These are phyloP conservation scores for Penaeus indicus DNA, from an alignment of 1,140 invertebrate genomes.

Conservation along the genomic window DNA sequence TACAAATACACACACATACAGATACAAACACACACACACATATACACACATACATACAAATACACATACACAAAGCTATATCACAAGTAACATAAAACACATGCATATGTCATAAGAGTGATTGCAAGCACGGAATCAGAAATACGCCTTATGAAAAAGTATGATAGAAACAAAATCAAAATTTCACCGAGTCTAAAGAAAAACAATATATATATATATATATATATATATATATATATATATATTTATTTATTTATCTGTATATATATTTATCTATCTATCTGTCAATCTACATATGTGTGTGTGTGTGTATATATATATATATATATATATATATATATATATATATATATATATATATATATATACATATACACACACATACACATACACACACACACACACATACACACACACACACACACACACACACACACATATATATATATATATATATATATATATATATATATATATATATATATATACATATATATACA, in stretches of 20 bases:
- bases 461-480: conserved; percentile 13
- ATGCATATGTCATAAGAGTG: too few species aligned
- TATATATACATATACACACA: conserved; percentile 1
- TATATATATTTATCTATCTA: background rate
- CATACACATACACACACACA: background rate
- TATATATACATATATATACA: conserved; percentile 6
- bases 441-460: conserved; percentile 26
- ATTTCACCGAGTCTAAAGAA: background rate
- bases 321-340: conserved; percentile 14
- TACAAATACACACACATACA: too few species aligned
- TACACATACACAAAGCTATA: too few species aligned
- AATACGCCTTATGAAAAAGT: too few species aligned
- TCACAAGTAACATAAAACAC: too few species aligned
- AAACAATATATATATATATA: background rate
- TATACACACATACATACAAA: too few species aligned
- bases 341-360: conserved; percentile 16
- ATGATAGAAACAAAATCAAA: too few species aligned
- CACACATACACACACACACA: background rate
- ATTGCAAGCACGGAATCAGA: too few species aligned
- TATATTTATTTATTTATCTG: too few species aligned
- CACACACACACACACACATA: background rate
- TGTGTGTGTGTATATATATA: conserved; percentile 15
- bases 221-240: too few species aligned
- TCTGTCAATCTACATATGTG: too few species aligned
- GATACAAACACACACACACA: too few species aligned